These are phyloP conservation scores for Abramis brama DNA, from an alignment of 2,113 vertebrate species.

Conservation along the genomic window DNA sequence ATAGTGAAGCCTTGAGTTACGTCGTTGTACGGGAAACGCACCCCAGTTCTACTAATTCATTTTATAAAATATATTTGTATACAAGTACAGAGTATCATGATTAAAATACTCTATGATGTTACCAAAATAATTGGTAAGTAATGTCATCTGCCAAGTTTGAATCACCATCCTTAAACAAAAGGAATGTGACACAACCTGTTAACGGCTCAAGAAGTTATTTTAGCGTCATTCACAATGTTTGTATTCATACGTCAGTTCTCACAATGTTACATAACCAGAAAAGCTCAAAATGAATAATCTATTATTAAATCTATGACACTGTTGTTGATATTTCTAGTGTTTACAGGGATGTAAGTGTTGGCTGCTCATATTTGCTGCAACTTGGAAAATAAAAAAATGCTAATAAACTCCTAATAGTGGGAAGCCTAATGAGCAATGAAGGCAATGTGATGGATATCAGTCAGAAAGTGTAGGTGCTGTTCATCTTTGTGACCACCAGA, in stretches of 20 bases:
- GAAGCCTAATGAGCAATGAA: not conserved
- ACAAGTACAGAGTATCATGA: not conserved
- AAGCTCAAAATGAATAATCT: not conserved
- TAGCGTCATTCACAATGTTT: not conserved
- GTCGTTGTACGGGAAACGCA: no score
- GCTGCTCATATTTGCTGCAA: not conserved
- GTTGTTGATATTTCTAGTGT: no score
- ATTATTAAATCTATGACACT: not conserved
- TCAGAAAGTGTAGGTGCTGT: not conserved
- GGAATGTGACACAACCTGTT: not conserved
- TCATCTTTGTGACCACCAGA: no score
- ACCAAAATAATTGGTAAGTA: not conserved
- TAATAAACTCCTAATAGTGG: no score
- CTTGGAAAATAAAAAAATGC: not conserved
- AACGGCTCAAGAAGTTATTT: not conserved
- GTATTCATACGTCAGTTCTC: not conserved
- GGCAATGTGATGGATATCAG: not conserved
- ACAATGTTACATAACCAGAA: not conserved
- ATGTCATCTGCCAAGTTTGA: not conserved
- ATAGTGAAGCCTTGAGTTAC: no score
- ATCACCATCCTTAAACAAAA: not conserved
- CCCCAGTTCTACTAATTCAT: not conserved
- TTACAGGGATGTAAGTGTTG: not conserved
- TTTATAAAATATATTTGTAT: not conserved
- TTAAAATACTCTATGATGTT: not conserved